Conservation (phyloP, 1,140 invertebrate genomes). For the Drosophila mauritiana region DNA sequence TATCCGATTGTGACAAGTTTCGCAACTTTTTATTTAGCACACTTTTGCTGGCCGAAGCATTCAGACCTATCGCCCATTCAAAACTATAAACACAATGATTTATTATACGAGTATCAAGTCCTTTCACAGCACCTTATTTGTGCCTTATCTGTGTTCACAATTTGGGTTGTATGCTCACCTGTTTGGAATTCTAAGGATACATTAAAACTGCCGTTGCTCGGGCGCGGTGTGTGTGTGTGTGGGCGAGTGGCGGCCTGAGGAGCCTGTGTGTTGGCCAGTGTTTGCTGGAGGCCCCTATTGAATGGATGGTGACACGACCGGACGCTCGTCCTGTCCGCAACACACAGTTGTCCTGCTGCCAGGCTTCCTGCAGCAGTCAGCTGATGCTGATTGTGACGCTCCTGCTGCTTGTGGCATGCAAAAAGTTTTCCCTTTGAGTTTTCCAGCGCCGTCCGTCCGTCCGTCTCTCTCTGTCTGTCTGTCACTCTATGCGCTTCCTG, state of each 20-base stretch:
- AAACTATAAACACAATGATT: slow-evolving; percentile 36
- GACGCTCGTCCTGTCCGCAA: slow-evolving; percentile 58
- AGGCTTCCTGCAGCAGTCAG: slow-evolving; percentile 75
- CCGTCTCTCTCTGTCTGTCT: slow-evolving; percentile 42
- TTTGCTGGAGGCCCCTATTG: slow-evolving; percentile 58
- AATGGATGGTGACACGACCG: slow-evolving; percentile 64
- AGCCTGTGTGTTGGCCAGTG: slow-evolving; percentile 57
- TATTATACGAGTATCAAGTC: slow-evolving; percentile 32
- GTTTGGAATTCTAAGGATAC: slow-evolving; percentile 82
- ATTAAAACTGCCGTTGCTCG: slow-evolving; percentile 71
- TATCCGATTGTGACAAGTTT: slow-evolving; percentile 14
- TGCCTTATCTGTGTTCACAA: slow-evolving; percentile 46
- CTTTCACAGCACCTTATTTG: slow-evolving; percentile 21
- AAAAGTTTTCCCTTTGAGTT: slow-evolving; percentile 55
- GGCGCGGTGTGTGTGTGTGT: slow-evolving; percentile 19
- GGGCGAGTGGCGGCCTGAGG: slow-evolving; percentile 29
- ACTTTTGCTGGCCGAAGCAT: slow-evolving; percentile 8
- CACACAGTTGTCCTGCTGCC: slow-evolving; percentile 39
- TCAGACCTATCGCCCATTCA: slow-evolving; percentile 26
- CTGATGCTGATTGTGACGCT: slow-evolving; percentile 57
- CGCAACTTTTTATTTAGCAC: slow-evolving; percentile 14
- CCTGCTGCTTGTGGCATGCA: slow-evolving; percentile 53
- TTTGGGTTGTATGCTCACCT: slow-evolving; percentile 68
- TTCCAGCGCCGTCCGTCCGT: slow-evolving; percentile 36
- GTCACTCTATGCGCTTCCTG: slow-evolving; percentile 78